Base-by-base conservation (phyloP, 2,888 invertebrate genomes). In the Alentia gelatinosa region DNA sequence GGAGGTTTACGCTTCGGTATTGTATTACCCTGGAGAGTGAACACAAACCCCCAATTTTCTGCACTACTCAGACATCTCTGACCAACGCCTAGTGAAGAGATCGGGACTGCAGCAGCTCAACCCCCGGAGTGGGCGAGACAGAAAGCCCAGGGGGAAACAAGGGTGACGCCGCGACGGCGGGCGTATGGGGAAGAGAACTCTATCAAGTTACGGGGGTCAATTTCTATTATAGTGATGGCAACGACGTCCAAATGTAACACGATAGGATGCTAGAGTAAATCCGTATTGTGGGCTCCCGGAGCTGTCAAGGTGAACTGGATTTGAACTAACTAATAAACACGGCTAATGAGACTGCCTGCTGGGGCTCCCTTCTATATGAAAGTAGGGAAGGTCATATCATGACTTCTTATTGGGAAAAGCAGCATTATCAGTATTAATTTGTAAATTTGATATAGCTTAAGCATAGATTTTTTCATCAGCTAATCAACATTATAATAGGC, bases 51-150 rank as follows among this genome's bases (percentile, higher is more conserved):
- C 56, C 19, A 19, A n/a, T n/a, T 56, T 3, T n/a, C 56, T 56
- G 56, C 56, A 56, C 56, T 56, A 56, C 56, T 56, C n/a, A n/a
- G 56, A 56, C 56, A 56, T 56, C 56, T 56, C 56, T 56, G 56
- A n/a, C 23, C n/a, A 12, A 19, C n/a, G 5, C n/a, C 56, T 56
- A n/a, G 56, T 19, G 19, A 56, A n/a, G 56, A n/a, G 19, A 56
- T 56, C 23, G 56, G 56, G 56, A 56, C 23, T 56, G 56, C n/a
- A 56, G 56, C n/a, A 56, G 56, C n/a, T n/a, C n/a, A n/a, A n/a
- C 56, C 56, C 56, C 19, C 19, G 23, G n/a, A 56, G 56, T 56
- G 56, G n/a, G 56, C 56, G n/a, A 19, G 23, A 56, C 56, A 56
- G 56, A n/a, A n/a, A n/a, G n/a, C n/a, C n/a, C n/a, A n/a, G n/a